Evolutionary conservation across 2,888 invertebrate species (phyloP).

Genomic region (Lycaena phlaeas): DNA sequence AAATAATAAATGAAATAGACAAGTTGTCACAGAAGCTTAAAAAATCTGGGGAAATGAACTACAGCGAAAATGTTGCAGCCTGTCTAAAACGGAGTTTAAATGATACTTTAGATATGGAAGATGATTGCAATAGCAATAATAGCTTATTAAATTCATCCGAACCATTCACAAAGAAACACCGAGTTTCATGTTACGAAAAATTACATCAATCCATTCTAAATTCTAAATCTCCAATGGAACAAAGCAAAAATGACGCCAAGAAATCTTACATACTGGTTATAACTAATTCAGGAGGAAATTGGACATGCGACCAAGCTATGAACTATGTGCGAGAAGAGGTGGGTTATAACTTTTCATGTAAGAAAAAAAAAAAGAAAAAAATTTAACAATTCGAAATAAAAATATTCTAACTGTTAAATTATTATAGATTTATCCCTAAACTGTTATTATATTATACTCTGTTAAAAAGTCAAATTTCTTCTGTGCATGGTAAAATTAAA

Average conservation of each 20-base stretch:
- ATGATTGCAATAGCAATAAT: background rate
- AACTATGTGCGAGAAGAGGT: conserved; percentile 16
- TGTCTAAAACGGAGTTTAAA: background rate
- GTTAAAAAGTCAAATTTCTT: too few relatives aligned
- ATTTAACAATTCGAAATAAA: too few relatives aligned
- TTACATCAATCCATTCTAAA: background rate
- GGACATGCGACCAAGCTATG: conserved; percentile 17
- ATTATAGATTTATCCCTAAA: too few relatives aligned
- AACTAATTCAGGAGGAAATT: conserved; percentile 15
- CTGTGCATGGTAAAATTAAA: too few relatives aligned
- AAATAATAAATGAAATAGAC: too few relatives aligned
- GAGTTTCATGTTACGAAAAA: background rate
- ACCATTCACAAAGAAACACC: background rate
- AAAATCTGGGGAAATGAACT: background rate
- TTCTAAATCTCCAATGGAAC: background rate
- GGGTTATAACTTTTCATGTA: background rate
- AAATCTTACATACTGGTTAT: conserved; percentile 10
- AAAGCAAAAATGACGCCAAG: background rate
- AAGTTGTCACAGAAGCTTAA: too few relatives aligned
- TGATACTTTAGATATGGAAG: background rate
- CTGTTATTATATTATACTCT: too few relatives aligned
- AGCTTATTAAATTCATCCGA: background rate
- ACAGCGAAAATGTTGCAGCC: background rate
- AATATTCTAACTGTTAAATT: too few relatives aligned
- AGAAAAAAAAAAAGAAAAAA: too few relatives aligned